These are phyloP conservation scores for Thereva nobilitata DNA, from an alignment of 2,888 invertebrate species.

Conservation along the genomic window DNA sequence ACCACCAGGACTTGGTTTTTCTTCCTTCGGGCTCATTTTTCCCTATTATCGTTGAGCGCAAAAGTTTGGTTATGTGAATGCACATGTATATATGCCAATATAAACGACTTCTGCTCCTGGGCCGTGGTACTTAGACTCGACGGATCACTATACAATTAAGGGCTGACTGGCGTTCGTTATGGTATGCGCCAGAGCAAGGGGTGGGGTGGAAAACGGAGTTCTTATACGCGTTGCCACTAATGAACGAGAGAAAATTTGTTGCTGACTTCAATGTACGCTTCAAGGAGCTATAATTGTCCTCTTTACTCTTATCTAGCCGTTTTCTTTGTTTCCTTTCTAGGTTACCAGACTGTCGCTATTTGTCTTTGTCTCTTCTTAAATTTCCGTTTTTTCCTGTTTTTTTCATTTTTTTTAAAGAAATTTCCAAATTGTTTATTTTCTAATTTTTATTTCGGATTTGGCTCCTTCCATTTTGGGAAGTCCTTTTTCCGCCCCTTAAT, in stretches of 20 bases:
- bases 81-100: conserved; percentile 10
- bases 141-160: conserved; percentile 34
- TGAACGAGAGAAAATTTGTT: conserved; percentile 29
- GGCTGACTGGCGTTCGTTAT: conserved; percentile 25
- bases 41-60: conserved; percentile 23
- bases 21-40: conserved; percentile 20
- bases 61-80: conserved; percentile 25
- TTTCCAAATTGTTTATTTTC: too few species aligned
- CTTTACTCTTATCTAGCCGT: conserved; percentile 18
- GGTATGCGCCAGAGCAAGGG: conserved; percentile 13
- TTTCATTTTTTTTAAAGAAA: too few species aligned
- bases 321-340: conserved; percentile 1
- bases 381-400: too few species aligned
- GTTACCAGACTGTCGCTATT: not conserved
- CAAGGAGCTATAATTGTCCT: conserved; percentile 28
- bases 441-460: too few species aligned
- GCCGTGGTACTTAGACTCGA: conserved; percentile 26
- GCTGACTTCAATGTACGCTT: conserved; percentile 11
- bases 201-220: not conserved
- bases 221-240: conserved; percentile 26
- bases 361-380: too few species aligned
- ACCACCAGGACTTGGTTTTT: conserved; percentile 20
- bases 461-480: too few species aligned
- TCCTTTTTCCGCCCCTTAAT: too few species aligned
- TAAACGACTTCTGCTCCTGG: conserved; percentile 2